Percentiles rank a stretch among this genome's conserved stretches.
Evolutionary conservation across 2,113 vertebrate genomes (phyloP).

Genomic region (Gallinago jamesoni): DNA sequence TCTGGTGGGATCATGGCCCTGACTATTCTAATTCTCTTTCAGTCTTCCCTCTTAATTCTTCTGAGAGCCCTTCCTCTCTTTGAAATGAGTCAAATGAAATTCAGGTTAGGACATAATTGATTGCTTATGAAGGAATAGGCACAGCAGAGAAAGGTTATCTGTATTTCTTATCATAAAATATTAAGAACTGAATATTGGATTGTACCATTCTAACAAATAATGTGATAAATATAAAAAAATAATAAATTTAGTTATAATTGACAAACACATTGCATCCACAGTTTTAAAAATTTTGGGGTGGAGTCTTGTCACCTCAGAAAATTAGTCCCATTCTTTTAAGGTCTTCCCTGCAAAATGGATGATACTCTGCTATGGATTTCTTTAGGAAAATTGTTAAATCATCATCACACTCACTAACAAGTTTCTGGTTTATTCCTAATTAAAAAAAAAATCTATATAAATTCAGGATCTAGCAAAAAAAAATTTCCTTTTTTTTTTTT

Average conservation of each 20-base stretch:
- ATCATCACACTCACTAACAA: not conserved
- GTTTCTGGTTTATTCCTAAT: not conserved
- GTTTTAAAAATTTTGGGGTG: not conserved
- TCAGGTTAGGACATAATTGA: not conserved
- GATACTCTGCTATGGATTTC: not conserved
- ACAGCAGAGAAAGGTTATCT: not conserved
- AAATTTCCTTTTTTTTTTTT: no score
- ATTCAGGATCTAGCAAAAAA: not conserved
- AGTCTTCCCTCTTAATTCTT: not conserved
- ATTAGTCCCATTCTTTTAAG: not conserved
- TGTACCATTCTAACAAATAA: not conserved
- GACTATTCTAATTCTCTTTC: not conserved
- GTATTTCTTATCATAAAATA: not conserved
- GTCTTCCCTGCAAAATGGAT: not conserved
- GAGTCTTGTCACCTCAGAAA: not conserved
- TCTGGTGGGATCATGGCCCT: not conserved
- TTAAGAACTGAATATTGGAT: not conserved
- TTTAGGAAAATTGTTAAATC: not conserved
- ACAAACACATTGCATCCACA: not conserved
- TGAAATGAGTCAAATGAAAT: not conserved
- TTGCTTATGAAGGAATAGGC: not conserved
- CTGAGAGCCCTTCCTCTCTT: not conserved
- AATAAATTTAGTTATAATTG: not conserved
- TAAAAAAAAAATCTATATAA: not conserved
- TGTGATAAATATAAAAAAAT: not conserved